Conservation (phyloP, 1,140 invertebrate genomes). For the Zaprionus vittiger region DNA sequence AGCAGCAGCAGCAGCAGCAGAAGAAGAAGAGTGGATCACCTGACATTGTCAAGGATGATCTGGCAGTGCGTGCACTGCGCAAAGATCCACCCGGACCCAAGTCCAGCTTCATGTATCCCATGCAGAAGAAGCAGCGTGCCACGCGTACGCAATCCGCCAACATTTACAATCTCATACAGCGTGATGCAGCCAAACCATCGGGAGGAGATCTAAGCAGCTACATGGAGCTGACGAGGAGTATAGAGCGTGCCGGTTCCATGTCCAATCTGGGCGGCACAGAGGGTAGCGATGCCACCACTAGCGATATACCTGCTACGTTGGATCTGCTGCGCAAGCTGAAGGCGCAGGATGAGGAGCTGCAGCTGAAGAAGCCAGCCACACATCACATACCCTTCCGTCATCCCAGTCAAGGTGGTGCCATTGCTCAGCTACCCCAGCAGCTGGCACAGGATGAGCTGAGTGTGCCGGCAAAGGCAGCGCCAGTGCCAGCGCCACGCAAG, state of each 20-base stretch:
- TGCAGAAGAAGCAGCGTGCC: slow-evolving; percentile 89
- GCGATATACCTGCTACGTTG: slow-evolving; percentile 71
- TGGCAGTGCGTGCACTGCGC: slow-evolving; percentile 92
- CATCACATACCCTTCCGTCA: slow-evolving; percentile 71
- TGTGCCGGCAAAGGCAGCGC: slow-evolving; percentile 25
- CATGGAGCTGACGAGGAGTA: slow-evolving; percentile 67
- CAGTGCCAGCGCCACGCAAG: slow-evolving; percentile 75
- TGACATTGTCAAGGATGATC: slow-evolving; percentile 93
- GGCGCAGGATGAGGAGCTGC: slow-evolving; percentile 67
- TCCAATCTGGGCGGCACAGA: slow-evolving; percentile 54
- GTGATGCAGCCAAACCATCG: slow-evolving; percentile 84
- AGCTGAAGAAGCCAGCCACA: slow-evolving; percentile 29
- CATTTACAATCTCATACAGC: slow-evolving; percentile 89
- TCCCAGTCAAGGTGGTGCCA: slow-evolving; percentile 77
- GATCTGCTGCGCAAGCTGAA: slow-evolving; percentile 71
- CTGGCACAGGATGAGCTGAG: slow-evolving; percentile 45
- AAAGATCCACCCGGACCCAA: slow-evolving; percentile 87
- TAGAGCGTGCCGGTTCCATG: slow-evolving; percentile 78
- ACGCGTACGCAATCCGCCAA: slow-evolving; percentile 92
- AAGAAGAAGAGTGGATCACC: slow-evolving; percentile 86
- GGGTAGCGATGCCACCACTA: slow-evolving; percentile 14
- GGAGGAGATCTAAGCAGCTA: slow-evolving; percentile 81
- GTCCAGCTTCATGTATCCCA: slow-evolving; percentile 63
- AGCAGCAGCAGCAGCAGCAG: neutral
- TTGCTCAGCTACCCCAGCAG: slow-evolving; percentile 71